Evolutionary conservation across 2,797 vertebrate species (phyloP).

Genomic region (Coreius guichenoti): DNA sequence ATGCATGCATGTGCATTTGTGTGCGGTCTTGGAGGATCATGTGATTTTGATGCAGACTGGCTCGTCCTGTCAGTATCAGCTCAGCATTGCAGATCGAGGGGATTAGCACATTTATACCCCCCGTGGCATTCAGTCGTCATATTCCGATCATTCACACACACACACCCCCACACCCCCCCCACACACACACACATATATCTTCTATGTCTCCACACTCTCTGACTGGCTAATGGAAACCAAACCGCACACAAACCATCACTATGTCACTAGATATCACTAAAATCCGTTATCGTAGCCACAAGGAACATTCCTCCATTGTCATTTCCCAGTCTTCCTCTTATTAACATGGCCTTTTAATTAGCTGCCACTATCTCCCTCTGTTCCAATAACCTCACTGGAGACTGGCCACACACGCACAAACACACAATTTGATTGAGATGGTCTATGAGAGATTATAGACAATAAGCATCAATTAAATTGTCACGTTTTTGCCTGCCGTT

Average conservation of each 20-base stretch:
- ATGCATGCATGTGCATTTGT: conserved; percentile 36
- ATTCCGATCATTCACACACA: conserved; percentile 26
- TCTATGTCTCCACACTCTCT: conserved; percentile 22
- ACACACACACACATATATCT: conserved; percentile 15
- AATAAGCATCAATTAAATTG: conserved; percentile 25
- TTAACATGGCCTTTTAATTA: conserved; percentile 60
- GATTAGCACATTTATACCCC: conserved; percentile 34
- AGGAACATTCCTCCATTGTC: conserved; percentile 48
- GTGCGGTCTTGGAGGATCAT: conserved; percentile 48
- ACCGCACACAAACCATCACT: not conserved
- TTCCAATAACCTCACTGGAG: conserved; percentile 46
- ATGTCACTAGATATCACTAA: conserved; percentile 15
- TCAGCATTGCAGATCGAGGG: conserved; percentile 37
- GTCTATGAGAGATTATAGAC: conserved; percentile 22
- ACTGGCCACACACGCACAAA: conserved; percentile 31
- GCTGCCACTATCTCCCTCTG: conserved; percentile 32
- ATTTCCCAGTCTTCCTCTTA: conserved; percentile 45
- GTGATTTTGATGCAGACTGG: conserved; percentile 26
- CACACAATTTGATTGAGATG: conserved; percentile 34
- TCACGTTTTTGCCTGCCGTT: not conserved
- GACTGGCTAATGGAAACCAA: conserved; percentile 10
- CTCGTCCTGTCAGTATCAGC: conserved; percentile 54
- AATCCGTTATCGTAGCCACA: conserved; percentile 32
- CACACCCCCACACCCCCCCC: conserved; percentile 5
- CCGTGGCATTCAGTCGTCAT: not conserved